Conservation (phyloP, 2,797 vertebrate genomes). For the Selene dorsalis region DNA sequence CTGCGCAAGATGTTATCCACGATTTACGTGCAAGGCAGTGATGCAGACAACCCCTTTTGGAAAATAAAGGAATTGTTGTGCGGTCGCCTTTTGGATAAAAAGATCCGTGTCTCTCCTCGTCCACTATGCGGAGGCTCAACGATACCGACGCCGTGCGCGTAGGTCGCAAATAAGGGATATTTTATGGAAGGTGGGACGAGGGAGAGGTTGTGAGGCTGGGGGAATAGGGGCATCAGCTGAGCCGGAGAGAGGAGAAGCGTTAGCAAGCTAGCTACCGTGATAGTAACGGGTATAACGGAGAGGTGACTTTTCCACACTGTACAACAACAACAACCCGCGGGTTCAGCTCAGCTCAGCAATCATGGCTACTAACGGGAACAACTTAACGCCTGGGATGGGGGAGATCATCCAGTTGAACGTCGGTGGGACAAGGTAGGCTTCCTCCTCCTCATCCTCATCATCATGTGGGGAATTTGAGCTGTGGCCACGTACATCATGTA, state of each 20-base stretch:
- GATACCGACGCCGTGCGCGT: constrained; percentile 18
- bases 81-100: constrained; percentile 25
- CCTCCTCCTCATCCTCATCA: neutral
- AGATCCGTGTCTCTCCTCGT: constrained; percentile 27
- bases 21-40: constrained; percentile 49
- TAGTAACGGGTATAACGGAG: constrained; percentile 20
- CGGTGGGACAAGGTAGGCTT: constrained; percentile 91
- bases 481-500: constrained; percentile 11
- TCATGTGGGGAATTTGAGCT: constrained; percentile 26
- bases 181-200: constrained; percentile 68
- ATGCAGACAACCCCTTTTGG: constrained; percentile 51
- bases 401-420: constrained; percentile 98
- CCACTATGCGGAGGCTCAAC: constrained; percentile 50
- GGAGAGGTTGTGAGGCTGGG: constrained; percentile 63
- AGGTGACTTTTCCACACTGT: neutral
- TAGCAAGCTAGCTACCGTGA: constrained; percentile 70
- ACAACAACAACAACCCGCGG: neutral
- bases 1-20: constrained; percentile 68
- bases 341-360: constrained; percentile 37
- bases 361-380: constrained; percentile 90
- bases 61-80: constrained; percentile 45
- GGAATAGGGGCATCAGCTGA: constrained; percentile 65
- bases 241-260: constrained; percentile 40
- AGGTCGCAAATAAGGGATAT: constrained; percentile 48
- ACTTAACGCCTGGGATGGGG: constrained; percentile 85